Conservation (phyloP, 2,113 vertebrate genomes). For the Microtus oregoni region DNA sequence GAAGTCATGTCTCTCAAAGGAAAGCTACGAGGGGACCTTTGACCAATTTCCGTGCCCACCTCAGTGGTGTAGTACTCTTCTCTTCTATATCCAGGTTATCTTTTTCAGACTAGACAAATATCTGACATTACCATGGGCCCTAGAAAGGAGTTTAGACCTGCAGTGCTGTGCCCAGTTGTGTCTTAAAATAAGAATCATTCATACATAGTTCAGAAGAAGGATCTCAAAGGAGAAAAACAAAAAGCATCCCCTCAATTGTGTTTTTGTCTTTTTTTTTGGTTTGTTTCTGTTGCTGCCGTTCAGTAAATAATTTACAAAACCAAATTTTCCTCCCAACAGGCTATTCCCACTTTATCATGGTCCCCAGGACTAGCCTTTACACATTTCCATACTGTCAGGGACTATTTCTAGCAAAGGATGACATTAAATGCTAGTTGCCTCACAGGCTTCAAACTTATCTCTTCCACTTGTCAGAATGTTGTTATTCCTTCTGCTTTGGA, state of each 20-base stretch:
- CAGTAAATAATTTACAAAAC: slow-evolving; percentile 74
- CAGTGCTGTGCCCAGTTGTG: slow-evolving; percentile 35
- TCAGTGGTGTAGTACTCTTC: not conserved
- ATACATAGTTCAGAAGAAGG: slow-evolving; percentile 38
- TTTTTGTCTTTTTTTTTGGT: not conserved
- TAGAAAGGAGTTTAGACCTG: slow-evolving; percentile 46
- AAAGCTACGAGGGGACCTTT: slow-evolving; percentile 2
- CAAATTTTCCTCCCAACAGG: slow-evolving; percentile 64
- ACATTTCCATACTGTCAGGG: slow-evolving; percentile 76
- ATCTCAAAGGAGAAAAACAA: slow-evolving; percentile 7
- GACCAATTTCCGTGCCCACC: slow-evolving; percentile 23
- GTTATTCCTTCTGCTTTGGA: slow-evolving; percentile 61
- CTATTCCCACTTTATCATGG: slow-evolving; percentile 71
- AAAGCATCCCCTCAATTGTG: slow-evolving; percentile 11
- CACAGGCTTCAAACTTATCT: slow-evolving; percentile 72
- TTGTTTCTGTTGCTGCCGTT: slow-evolving; percentile 47
- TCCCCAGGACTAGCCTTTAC: slow-evolving; percentile 63
- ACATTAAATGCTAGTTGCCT: slow-evolving; percentile 69
- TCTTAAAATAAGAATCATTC: slow-evolving; percentile 63
- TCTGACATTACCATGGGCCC: slow-evolving; percentile 41
- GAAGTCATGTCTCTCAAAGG: not conserved
- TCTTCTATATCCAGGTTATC: slow-evolving; percentile 30
- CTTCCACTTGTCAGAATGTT: slow-evolving; percentile 71
- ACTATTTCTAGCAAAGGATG: slow-evolving; percentile 78
- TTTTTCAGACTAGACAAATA: slow-evolving; percentile 62